Evolutionary conservation across 2,888 invertebrate genomes (phyloP).

Genomic region (Athalia cordata): DNA sequence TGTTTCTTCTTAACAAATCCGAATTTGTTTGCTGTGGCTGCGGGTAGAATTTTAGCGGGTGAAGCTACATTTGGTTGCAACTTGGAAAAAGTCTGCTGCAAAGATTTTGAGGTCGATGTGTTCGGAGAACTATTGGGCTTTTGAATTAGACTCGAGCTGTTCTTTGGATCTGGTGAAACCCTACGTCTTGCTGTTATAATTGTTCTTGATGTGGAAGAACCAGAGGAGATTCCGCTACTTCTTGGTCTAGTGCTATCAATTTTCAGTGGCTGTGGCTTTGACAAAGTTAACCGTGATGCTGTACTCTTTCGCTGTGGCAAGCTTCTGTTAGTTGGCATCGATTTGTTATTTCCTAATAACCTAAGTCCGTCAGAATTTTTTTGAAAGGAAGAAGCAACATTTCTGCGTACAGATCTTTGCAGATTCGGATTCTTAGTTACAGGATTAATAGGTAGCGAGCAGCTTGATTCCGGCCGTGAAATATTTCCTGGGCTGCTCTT

Average conservation of each 20-base stretch:
- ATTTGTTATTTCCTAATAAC: background rate
- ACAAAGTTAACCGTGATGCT: background rate
- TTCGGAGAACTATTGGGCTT: constrained; percentile 21
- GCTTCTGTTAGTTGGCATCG: constrained; percentile 11
- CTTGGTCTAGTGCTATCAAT: constrained; percentile 37
- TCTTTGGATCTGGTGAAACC: constrained; percentile 44
- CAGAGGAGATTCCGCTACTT: background rate
- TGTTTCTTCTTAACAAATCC: constrained; percentile 39
- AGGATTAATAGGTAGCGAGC: constrained; percentile 28
- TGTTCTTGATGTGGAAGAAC: constrained; percentile 19
- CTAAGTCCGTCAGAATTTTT: constrained; percentile 14
- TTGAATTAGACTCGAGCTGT: constrained; percentile 15
- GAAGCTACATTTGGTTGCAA: background rate
- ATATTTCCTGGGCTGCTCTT: constrained; percentile 36
- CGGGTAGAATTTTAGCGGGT: constrained; percentile 2
- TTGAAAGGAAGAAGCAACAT: constrained; percentile 25
- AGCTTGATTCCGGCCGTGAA: constrained; percentile 48
- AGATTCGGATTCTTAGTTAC: background rate
- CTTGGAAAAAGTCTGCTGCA: background rate
- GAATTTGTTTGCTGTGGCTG: constrained; percentile 28
- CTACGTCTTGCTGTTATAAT: constrained; percentile 42
- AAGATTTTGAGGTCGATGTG: constrained; percentile 8
- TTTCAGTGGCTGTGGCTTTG: constrained; percentile 7
- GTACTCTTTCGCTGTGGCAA: constrained; percentile 21
- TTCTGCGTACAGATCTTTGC: constrained; percentile 39